phyloP scores from a whole-genome alignment of 2,113 vertebrate genomes.

The Scalopus aquaticus region DNA sequence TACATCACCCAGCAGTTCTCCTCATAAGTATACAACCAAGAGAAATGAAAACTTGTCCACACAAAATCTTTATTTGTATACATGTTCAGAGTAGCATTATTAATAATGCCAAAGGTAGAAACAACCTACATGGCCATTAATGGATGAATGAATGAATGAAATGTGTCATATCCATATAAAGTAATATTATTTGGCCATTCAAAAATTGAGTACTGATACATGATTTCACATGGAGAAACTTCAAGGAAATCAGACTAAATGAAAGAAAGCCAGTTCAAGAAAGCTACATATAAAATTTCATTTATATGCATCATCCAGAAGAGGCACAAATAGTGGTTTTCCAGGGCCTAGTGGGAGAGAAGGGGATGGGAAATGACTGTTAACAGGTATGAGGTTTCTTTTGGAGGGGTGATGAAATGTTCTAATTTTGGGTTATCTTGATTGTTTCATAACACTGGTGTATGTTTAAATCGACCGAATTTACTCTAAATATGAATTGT shows the following conservation, averaged over 20 bases:
- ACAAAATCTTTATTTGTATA: background rate
- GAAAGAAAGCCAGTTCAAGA: background rate
- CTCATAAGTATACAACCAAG: background rate
- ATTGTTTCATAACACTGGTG: background rate
- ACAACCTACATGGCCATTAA: background rate
- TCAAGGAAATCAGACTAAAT: background rate
- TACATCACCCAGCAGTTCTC: background rate
- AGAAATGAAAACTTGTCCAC: conserved; percentile 7
- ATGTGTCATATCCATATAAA: background rate
- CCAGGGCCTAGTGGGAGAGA: background rate
- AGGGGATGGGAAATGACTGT: background rate
- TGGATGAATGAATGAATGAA: background rate
- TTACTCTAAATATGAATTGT: background rate
- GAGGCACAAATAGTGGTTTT: background rate
- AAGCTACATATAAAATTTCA: background rate
- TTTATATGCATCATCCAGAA: background rate
- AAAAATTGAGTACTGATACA: background rate
- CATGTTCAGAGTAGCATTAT: background rate
- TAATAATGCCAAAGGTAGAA: background rate
- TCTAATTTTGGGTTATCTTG: background rate
- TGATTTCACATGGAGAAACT: background rate
- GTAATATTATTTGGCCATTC: background rate
- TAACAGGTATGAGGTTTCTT: background rate
- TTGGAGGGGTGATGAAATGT: background rate
- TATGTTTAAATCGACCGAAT: background rate